These are phyloP conservation scores for Takifugu flavidus DNA, from an alignment of 2,113 vertebrate species.

Conservation along the genomic window DNA sequence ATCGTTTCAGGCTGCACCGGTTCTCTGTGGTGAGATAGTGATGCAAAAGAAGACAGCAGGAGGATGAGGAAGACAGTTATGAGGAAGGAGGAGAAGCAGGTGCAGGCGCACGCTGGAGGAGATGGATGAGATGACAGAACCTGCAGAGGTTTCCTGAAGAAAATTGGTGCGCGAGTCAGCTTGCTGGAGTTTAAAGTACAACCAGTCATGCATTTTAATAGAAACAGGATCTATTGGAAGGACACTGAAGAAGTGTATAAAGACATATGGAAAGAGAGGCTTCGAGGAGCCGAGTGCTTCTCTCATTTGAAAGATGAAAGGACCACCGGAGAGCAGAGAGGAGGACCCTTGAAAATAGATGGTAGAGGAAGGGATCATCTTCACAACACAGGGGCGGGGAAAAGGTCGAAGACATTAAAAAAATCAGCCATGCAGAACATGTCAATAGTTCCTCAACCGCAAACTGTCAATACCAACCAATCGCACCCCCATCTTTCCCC, in stretches of 20 bases:
- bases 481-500: too few species aligned
- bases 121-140: constrained; percentile 28
- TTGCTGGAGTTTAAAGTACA: constrained; percentile 33
- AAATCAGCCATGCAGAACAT: too few species aligned
- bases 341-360: background rate
- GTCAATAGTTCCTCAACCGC: too few species aligned
- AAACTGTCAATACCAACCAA: too few species aligned
- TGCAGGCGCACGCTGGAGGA: constrained; percentile 16
- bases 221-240: constrained; percentile 20
- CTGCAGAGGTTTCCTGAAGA: constrained; percentile 31
- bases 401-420: too few species aligned
- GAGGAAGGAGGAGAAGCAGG: constrained; percentile 29
- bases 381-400: background rate
- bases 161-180: constrained; percentile 19
- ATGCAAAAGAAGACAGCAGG: constrained; percentile 28
- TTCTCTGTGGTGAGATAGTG: constrained; percentile 35
- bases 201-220: constrained; percentile 42
- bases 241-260: constrained; percentile 25
- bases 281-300: constrained; percentile 10
- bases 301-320: constrained; percentile 19
- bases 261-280: constrained; percentile 25
- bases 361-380: background rate
- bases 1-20: constrained; percentile 40
- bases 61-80: constrained; percentile 22
- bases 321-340: background rate